Evolutionary conservation across 2,888 invertebrate species (phyloP).

Genomic region (Athalia cordata): DNA sequence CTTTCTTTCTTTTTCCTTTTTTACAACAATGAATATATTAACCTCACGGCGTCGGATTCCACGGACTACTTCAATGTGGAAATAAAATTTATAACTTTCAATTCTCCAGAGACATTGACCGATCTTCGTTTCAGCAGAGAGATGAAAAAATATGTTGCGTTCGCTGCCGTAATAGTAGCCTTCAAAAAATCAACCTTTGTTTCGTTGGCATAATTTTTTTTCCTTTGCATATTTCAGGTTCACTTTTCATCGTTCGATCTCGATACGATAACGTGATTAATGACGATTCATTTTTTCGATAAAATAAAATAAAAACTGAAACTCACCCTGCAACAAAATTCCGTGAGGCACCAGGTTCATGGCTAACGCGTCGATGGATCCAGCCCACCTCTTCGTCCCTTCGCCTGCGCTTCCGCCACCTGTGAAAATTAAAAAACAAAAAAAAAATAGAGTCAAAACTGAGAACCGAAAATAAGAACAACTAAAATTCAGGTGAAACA

Average conservation of each 20-base stretch:
- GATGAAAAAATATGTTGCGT: neutral
- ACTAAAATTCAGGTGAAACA: neutral
- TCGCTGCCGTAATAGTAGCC: neutral
- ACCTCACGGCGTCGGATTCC: no score
- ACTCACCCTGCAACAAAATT: constrained; percentile 71
- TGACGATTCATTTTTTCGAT: no score
- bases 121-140: neutral
- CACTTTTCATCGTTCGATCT: no score
- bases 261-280: no score
- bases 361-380: constrained; percentile 59
- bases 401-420: constrained; percentile 16
- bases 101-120: no score
- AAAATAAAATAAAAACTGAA: neutral
- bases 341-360: constrained; percentile 74
- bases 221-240: no score
- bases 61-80: no score
- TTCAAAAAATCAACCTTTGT: no score
- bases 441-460: neutral
- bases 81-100: no score
- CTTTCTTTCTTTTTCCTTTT: no score
- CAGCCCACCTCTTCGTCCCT: constrained; percentile 41
- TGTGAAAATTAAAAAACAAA: constrained; percentile 15
- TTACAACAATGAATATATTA: no score
- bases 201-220: no score
- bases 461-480: neutral